phyloP scores from a whole-genome alignment of 2,113 vertebrate species.

The Rissa tridactyla region DNA sequence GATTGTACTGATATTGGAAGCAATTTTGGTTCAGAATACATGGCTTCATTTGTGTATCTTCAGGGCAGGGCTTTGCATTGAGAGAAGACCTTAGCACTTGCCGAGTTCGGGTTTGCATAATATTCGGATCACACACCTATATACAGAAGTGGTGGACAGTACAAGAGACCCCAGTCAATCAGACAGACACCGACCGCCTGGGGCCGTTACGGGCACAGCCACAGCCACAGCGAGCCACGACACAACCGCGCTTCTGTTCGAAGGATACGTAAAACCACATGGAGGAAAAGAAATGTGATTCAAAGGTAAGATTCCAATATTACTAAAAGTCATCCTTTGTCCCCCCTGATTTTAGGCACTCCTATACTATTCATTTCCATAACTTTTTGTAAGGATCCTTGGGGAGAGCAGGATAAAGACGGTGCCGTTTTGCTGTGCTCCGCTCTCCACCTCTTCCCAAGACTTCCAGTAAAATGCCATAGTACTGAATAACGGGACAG shows the following conservation, averaged over 20 bases:
- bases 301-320: not conserved
- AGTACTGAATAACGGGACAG: not conserved
- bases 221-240: rapidly evolving
- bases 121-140: conserved; percentile 82
- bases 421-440: not conserved
- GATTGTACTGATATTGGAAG: conserved; percentile 87
- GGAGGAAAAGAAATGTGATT: not conserved
- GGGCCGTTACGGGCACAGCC: not conserved
- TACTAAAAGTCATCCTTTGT: not conserved
- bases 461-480: not conserved
- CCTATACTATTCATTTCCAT: not conserved
- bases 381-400: not conserved
- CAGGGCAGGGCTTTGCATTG: conserved; percentile 78
- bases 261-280: not conserved
- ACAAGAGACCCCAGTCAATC: not conserved
- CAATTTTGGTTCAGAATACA: conserved; percentile 91
- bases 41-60: conserved; percentile 81
- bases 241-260: not conserved
- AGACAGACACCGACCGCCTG: not conserved
- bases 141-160: not conserved
- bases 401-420: not conserved
- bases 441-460: not conserved
- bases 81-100: conserved; percentile 80
- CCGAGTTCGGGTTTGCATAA: conserved; percentile 82
- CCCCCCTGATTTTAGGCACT: not conserved